Evolutionary conservation across 2,888 invertebrate genomes (phyloP).

Genomic region (Epsilonema sp.): DNA sequence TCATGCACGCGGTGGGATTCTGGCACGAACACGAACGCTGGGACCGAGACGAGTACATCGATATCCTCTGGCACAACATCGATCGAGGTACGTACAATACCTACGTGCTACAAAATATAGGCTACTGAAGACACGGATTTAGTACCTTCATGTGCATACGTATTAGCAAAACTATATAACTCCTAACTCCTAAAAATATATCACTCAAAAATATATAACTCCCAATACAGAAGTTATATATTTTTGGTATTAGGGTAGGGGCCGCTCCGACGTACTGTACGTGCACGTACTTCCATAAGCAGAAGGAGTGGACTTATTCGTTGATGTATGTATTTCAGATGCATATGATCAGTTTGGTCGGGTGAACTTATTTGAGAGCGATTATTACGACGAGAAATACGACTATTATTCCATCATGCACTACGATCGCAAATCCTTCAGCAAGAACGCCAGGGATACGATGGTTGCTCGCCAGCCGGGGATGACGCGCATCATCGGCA

Average conservation of each 20-base stretch:
- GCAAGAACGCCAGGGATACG: constrained; percentile 27
- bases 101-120: too few species aligned
- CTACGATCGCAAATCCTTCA: constrained; percentile 26
- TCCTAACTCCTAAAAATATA: too few species aligned
- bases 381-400: constrained; percentile 25
- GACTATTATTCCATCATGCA: constrained; percentile 27
- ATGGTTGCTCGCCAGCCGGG: constrained; percentile 11
- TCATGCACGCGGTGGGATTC: constrained; percentile 25
- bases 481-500: constrained; percentile 17
- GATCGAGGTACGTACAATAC: constrained; percentile 17
- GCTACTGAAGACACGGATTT: too few species aligned
- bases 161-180: too few species aligned
- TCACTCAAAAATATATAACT: too few species aligned
- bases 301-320: too few species aligned
- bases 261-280: too few species aligned
- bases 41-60: constrained; percentile 25
- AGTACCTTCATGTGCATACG: too few species aligned
- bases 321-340: constrained; percentile 16
- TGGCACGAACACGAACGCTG: constrained; percentile 28
- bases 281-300: too few species aligned
- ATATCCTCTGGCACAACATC: constrained; percentile 27
- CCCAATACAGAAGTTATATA: too few species aligned
- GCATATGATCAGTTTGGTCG: constrained; percentile 29
- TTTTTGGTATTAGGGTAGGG: too few species aligned
- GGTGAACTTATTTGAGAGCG: constrained; percentile 24